A percentile compares a stretch with the other conserved stretches of the same genome.
Evolutionary conservation across 2,797 vertebrate genomes (phyloP).

Genomic region (Acropternis orthonyx): DNA sequence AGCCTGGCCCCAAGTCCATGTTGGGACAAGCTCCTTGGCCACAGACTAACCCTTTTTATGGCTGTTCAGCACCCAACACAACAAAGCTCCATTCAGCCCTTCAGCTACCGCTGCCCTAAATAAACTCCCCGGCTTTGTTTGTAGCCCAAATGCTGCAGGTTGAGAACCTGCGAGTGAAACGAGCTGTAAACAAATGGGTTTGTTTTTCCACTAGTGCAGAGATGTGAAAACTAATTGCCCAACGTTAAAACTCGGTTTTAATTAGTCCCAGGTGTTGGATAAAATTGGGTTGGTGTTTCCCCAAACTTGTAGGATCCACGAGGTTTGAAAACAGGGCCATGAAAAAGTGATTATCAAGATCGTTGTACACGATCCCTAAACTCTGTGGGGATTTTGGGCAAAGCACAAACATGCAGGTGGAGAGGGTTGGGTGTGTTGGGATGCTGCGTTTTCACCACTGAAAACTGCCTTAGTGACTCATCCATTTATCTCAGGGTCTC

Average conservation of each 20-base stretch:
- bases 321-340: not conserved
- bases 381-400: not conserved
- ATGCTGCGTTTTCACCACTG: not conserved
- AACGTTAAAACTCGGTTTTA: not conserved
- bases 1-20: slow-evolving; percentile 38
- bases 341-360: not conserved
- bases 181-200: not conserved
- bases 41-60: slow-evolving; percentile 16
- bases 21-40: slow-evolving; percentile 25
- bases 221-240: not conserved
- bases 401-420: not conserved
- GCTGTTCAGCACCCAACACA: not conserved
- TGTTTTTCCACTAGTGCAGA: not conserved
- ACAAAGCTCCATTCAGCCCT: not conserved
- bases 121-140: not conserved
- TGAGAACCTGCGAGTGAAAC: not conserved
- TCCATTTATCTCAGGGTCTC: not conserved
- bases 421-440: not conserved
- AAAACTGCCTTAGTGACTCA: not conserved
- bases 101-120: not conserved
- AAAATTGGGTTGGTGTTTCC: not conserved
- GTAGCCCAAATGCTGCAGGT: not conserved
- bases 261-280: not conserved
- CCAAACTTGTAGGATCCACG: not conserved
- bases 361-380: not conserved